Evolutionary conservation across 2,888 invertebrate genomes (phyloP), one percentile per base, ranked within the genome.

Genomic region (Sarcophaga rosellei): DNA sequence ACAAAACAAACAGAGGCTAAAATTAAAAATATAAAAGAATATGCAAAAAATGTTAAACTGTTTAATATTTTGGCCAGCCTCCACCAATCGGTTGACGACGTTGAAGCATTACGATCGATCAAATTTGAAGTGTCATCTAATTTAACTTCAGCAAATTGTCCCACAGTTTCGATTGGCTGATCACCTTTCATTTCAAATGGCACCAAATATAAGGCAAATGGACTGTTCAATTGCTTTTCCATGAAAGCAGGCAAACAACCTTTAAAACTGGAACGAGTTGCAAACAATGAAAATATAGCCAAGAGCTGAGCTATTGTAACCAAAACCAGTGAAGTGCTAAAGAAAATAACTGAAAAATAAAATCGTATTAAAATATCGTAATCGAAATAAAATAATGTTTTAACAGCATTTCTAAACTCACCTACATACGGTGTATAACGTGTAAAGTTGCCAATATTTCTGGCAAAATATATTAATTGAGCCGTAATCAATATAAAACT

Each of bases 381-480:
- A n/a, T 61, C 59, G 4, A 15, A 10, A 45, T 45, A 21, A 3
- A 21, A 63, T n/a, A n/a, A 12, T 20, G 35, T 21, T 25, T 20
- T 15, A 15, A 62, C 4, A 65, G 12, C 6, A 57, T 35, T 35
- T 35, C 35, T 8, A 23, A 17, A 35, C 90, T 89, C 89, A 94
- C 94, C 93, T 69, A 94, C 90, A 20, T 92, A 88, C 3, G 94
- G 94, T 4, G 93, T 90, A 66, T 91, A 91, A 20, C 91, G 89
- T 3, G 93, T 91, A 84, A 93, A 91, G 4, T 91, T 89, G 0
- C 93, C 93, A 62, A 93, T 88, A 80, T 94, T 94, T 66, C 94
- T 93, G 0, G 94, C 93, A 89, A 95, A 95, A 91, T 95, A 95
- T 84, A 95, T 91, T 89, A 95, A 93, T 89, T 95, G 94, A 77